A percentile compares a stretch with the other conserved stretches of the same genome.
Evolutionary conservation across 2,113 vertebrate species (phyloP).

Genomic region (Takifugu flavidus): DNA sequence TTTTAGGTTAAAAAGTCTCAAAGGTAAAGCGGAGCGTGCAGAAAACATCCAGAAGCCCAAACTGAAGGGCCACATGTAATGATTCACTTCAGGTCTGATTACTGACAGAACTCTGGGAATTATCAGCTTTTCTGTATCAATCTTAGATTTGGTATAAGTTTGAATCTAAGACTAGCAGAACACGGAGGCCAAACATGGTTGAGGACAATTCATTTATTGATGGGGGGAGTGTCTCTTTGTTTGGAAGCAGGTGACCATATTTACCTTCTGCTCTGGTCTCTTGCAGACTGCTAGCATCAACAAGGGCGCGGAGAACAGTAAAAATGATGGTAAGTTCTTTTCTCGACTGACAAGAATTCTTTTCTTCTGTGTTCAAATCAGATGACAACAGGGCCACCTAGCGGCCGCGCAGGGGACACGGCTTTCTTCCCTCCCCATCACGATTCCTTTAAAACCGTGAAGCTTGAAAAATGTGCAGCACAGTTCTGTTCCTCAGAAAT

Average conservation of each 20-base stretch:
- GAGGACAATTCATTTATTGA: not conserved
- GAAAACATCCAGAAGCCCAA: too few species aligned
- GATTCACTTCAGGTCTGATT: too few species aligned
- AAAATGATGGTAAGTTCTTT: slow-evolving; percentile 68
- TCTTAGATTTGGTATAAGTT: too few species aligned
- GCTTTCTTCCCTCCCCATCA: not conserved
- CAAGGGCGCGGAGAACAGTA: slow-evolving; percentile 64
- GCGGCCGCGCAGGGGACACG: slow-evolving; percentile 14
- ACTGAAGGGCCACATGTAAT: too few species aligned
- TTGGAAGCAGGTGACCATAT: not conserved
- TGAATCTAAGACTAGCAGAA: too few species aligned
- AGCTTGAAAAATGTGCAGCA: not conserved
- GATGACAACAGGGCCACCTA: slow-evolving; percentile 28
- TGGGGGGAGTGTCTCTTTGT: not conserved
- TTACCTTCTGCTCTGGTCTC: slow-evolving; percentile 3
- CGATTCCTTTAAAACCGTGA: not conserved
- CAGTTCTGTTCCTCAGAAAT: not conserved
- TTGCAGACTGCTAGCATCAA: slow-evolving; percentile 69
- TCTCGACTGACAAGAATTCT: too few species aligned
- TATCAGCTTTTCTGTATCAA: too few species aligned
- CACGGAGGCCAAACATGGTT: too few species aligned
- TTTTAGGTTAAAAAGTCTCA: too few species aligned
- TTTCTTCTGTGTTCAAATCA: slow-evolving; percentile 1
- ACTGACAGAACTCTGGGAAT: too few species aligned
- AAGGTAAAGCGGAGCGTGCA: not conserved